Conservation (phyloP, 2,797 vertebrate species). For the Gastrophryne carolinensis region DNA sequence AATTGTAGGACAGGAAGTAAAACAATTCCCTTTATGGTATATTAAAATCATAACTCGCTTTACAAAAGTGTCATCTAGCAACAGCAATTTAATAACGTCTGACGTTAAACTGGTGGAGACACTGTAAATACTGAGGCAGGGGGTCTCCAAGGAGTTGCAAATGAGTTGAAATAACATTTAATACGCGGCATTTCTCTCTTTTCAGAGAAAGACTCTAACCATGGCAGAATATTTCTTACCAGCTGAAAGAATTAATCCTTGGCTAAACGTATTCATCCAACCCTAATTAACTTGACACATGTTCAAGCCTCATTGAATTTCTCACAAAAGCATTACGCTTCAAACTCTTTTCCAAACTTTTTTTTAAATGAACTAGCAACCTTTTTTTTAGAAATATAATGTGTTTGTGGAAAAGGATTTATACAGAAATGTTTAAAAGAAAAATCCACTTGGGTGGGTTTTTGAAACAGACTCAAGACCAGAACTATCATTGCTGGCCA, state of each 20-base stretch:
- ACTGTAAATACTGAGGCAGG: neutral
- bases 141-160: conserved; percentile 7
- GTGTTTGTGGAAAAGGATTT: too few relatives aligned
- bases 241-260: conserved; percentile 44
- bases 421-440: neutral
- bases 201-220: neutral
- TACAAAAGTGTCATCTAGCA: too few relatives aligned
- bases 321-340: conserved; percentile 47
- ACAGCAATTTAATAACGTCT: too few relatives aligned
- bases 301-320: conserved; percentile 51
- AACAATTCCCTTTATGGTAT: too few relatives aligned
- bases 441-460: too few relatives aligned
- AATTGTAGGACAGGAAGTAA: too few relatives aligned
- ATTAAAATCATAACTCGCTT: too few relatives aligned
- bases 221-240: conserved; percentile 23
- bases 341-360: conserved; percentile 20
- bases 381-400: neutral
- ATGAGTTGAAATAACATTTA: conserved; percentile 19
- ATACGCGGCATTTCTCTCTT: conserved; percentile 15
- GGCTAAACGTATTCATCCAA: conserved; percentile 47
- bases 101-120: neutral
- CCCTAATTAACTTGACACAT: conserved; percentile 52
- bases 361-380: conserved; percentile 8
- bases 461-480: too few relatives aligned
- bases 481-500: too few relatives aligned